Base-by-base conservation (phyloP, 2,113 vertebrate species). In the Accipiter cooperii region DNA sequence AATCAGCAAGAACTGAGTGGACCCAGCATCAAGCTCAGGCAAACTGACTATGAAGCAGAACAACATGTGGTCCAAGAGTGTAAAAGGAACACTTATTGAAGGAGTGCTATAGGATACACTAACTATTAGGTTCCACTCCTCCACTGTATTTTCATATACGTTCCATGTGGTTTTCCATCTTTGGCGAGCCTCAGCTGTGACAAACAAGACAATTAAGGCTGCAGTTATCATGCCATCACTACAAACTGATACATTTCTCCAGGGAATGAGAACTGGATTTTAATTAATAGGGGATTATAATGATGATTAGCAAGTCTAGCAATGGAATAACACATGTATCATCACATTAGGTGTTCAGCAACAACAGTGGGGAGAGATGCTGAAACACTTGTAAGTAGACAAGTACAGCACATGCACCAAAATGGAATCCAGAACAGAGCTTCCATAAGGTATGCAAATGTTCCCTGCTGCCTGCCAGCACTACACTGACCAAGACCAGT, bases 21-120 rank as follows among this genome's bases (percentile, higher is more conserved):
- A 44, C 64, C 13, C 34, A 51, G 10, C 46, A 52, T 17, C 9
- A 8, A 1, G 4, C 28, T 38, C 38, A 51, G 24, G 31, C 18
- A 83, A 71, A 70, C 13, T 60, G 61, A 17, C 29, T 9, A 3
- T 1, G 6, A 78, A 83, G 20, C 33, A 34, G 26, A 2, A 6
- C 14, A 58, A 76, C 36, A 2, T 0, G 12, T 1, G 16, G 34
- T 63, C 38, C 20, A 18, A 13, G 81, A 17, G 26, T 1, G 10
- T 19, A 81, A 44, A 66, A 80, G 17, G 42, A 49, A 12, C 40
- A 13, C 4, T 28, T 5, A 36, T 17, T 22, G 65, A 13, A 61
- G 34, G 42, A 65, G 36, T 12, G 42, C 42, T 75, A 13, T 4
- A 68, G 52, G 28, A 66, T 4, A 17, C 66, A 6, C 19, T 14